A percentile compares a stretch with the other conserved stretches of the same genome.
These are phyloP conservation scores for Cherax destructor DNA, from an alignment of 1,140 invertebrate species.

Conservation along the genomic window DNA sequence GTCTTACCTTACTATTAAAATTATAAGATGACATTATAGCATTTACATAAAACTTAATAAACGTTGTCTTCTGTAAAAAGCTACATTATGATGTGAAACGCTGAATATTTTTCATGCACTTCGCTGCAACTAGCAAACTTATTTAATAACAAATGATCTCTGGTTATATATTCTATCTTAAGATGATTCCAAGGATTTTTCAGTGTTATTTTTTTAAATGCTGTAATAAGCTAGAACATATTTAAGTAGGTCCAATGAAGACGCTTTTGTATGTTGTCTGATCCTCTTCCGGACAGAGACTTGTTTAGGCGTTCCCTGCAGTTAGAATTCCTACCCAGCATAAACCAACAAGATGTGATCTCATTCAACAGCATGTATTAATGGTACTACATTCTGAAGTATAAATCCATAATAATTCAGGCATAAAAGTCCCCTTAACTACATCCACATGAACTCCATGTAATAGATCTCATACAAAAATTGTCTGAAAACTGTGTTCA, in stretches of 20 bases:
- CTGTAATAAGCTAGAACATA: neutral
- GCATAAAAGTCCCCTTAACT: neutral
- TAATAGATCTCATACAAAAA: constrained; percentile 1
- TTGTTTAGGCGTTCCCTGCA: neutral
- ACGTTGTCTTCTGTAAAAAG: too few species aligned
- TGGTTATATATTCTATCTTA: neutral
- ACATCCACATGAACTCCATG: neutral
- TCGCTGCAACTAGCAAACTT: neutral
- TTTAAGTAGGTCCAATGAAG: neutral
- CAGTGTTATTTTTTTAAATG: neutral
- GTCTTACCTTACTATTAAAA: too few species aligned
- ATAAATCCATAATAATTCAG: neutral
- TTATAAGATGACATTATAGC: too few species aligned
- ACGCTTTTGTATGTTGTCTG: neutral
- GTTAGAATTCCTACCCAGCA: neutral
- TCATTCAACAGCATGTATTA: neutral
- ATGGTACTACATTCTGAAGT: neutral
- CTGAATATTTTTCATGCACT: neutral
- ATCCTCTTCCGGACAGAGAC: neutral
- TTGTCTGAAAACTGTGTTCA: neutral
- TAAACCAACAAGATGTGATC: neutral
- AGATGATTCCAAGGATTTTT: neutral
- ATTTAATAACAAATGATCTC: neutral
- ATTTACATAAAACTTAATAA: too few species aligned
- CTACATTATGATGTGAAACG: neutral